Conservation (phyloP, 2,113 vertebrate species). For the Myotis brandtii region DNA sequence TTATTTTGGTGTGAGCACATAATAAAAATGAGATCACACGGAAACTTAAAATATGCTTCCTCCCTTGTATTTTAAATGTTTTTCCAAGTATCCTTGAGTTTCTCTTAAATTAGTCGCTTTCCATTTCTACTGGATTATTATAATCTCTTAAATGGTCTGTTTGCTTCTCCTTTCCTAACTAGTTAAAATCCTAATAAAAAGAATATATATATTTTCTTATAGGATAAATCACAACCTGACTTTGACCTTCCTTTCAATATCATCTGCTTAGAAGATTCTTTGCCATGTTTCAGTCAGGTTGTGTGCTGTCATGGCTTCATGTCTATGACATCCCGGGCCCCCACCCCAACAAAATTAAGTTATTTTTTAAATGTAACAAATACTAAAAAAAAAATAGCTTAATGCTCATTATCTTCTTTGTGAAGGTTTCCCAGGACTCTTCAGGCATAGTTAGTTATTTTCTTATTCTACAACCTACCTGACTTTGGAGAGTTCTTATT, state of each 20-base stretch:
- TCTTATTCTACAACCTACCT: background rate
- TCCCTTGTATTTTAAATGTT: background rate
- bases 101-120: background rate
- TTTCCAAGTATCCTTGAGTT: background rate
- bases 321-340: background rate
- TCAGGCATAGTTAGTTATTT: background rate
- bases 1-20: background rate
- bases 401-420: background rate
- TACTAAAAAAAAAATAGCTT: background rate
- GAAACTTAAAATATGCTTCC: background rate
- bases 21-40: background rate
- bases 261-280: background rate
- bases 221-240: background rate
- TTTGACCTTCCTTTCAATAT: background rate
- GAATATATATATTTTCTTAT: background rate
- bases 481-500: constrained; percentile 35
- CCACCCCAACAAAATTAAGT: background rate
- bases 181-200: background rate
- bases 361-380: too few relatives aligned
- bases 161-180: background rate
- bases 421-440: background rate
- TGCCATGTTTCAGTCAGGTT: background rate
- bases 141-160: constrained; percentile 4
- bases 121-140: background rate
- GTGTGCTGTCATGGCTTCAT: background rate